Evolutionary conservation across 2,888 invertebrate genomes (phyloP), one percentile per base, ranked within the genome.

Genomic region (Marronus borbonicus): DNA sequence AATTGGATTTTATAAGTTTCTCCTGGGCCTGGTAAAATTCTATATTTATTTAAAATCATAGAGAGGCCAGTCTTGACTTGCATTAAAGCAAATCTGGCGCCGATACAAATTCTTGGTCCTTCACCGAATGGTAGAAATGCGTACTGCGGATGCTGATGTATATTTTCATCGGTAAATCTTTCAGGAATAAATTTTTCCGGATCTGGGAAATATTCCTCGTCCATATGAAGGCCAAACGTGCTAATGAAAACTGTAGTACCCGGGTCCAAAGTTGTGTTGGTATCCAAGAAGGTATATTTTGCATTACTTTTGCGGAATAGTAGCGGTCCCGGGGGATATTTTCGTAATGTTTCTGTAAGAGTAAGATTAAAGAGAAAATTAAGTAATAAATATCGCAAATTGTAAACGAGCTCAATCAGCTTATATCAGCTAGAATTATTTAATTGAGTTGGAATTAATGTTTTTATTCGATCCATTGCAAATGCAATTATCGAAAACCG

Each of bases 341-440:
- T 83, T 17, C 89, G 81, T 20, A 89, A 81, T 0, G 88, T 86
- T 83, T 89, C 88, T 86, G 83, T n/a, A 65, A 65, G 17, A n/a
- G 31, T 12, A 74, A 55, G 79, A 75, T 64, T 82, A 81, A 62
- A 17, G 17, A 50, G 12, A 12, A 50, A 7, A 24, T 24, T 36
- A 36, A 36, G 31, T 36, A 36, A 5, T 36, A 36, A 24, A 24
- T 24, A 24, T 2, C 24, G 24, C 17, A 17, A 17, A 17, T 17
- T 17, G 17, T 17, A 17, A 17, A 17, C 17, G 17, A 17, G 17
- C 17, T 17, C 17, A 17, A 17, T 17, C 17, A 17, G 17, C 17
- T 17, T 17, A 17, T 17, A 17, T 17, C 17, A 17, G 17, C 17
- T 17, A 17, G 17, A 17, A 17, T 17, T 17, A 17, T 17, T 17